Evolutionary conservation across 2,888 invertebrate species (phyloP).

Genomic region (Drosophila demipolita): DNA sequence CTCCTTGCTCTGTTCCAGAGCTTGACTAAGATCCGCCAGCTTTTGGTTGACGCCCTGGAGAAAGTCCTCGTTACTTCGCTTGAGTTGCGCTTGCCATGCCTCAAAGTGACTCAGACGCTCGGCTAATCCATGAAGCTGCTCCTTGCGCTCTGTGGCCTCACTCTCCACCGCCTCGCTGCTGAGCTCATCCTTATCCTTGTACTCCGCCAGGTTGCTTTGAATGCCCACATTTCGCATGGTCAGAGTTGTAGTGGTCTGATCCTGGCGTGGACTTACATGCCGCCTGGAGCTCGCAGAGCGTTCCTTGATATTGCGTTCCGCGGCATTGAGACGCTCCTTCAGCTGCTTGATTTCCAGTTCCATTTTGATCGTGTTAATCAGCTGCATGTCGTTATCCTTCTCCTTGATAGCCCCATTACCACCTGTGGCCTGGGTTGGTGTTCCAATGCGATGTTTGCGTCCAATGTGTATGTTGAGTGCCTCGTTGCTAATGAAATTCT

Average conservation of each 20-base stretch:
- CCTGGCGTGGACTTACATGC: conserved; percentile 39
- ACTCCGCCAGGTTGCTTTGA: conserved; percentile 71
- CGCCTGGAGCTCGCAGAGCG: conserved; percentile 45
- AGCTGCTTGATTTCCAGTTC: conserved; percentile 88
- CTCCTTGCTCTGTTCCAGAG: conserved; percentile 60
- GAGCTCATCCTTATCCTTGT: conserved; percentile 74
- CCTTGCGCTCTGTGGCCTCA: conserved; percentile 61
- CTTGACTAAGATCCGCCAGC: conserved; percentile 58
- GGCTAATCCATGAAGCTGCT: conserved; percentile 65
- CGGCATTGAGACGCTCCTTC: conserved; percentile 87
- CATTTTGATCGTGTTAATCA: conserved; percentile 88
- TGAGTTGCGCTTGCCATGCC: conserved; percentile 71
- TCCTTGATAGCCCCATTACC: conserved; percentile 39
- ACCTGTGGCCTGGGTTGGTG: conserved; percentile 43
- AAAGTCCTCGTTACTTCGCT: conserved; percentile 69
- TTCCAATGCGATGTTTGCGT: conserved; percentile 76
- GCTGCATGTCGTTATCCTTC: conserved; percentile 83
- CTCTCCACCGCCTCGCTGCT: conserved; percentile 41
- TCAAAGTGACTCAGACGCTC: conserved; percentile 72
- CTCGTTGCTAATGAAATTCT: conserved; percentile 84
- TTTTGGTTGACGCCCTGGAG: conserved; percentile 75
- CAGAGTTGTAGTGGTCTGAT: conserved; percentile 38
- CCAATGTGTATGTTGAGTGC: conserved; percentile 83
- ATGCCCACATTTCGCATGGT: conserved; percentile 67
- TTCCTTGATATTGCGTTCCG: conserved; percentile 86